phyloP scores from a whole-genome alignment of 1,140 invertebrate genomes.

The Anoplolepis gracilipes region DNA sequence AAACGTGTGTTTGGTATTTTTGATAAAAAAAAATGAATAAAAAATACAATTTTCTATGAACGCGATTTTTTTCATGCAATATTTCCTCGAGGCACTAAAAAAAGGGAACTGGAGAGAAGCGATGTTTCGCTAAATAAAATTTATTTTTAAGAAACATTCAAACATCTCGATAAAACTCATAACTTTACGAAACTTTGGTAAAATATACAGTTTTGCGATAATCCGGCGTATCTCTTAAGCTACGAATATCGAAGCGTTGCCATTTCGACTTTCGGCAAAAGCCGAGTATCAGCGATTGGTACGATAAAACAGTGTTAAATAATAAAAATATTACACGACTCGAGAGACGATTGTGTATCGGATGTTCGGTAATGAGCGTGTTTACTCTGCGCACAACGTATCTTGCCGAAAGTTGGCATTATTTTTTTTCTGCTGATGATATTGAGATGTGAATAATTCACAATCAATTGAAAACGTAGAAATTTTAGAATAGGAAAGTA shows the following conservation, averaged over 20 bases:
- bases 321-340: conserved; percentile 67
- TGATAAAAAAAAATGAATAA: conserved; percentile 15
- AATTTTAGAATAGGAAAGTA: neutral
- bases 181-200: conserved; percentile 78
- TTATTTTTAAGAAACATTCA: conserved; percentile 73
- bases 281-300: conserved; percentile 17
- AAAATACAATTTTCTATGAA: neutral
- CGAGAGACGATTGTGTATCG: conserved; percentile 5
- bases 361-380: neutral
- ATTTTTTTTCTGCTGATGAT: neutral
- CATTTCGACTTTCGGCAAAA: conserved; percentile 1
- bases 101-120: neutral
- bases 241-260: conserved; percentile 62
- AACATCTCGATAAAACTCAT: conserved; percentile 72
- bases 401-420: neutral
- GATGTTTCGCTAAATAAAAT: conserved; percentile 66
- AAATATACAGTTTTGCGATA: conserved; percentile 74
- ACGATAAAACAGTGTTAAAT: conserved; percentile 69
- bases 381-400: neutral
- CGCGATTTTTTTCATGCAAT: neutral
- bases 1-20: neutral
- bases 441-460: neutral
- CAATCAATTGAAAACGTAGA: neutral
- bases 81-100: neutral
- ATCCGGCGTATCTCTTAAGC: conserved; percentile 59